Base-by-base conservation (phyloP, 2,888 invertebrate genomes). In the Cantharis lateralis region DNA sequence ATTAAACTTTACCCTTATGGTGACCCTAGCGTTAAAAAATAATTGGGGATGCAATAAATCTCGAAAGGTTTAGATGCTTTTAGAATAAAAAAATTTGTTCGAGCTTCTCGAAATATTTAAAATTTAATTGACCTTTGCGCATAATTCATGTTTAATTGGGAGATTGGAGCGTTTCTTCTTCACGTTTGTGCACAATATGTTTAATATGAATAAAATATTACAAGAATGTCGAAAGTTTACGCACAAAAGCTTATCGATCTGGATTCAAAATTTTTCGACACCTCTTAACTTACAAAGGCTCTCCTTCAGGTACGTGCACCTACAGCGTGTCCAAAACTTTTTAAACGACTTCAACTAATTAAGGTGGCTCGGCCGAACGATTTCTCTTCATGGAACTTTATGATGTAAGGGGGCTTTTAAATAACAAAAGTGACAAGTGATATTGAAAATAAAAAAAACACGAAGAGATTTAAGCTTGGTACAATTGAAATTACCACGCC, bases 401-500 rank as follows among this genome's bases (percentile, higher is more conserved):
- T 48, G 32, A 69, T 15, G 48, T 28, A 69, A 69, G 26, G 16
- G 69, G 16, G 16, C 26, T 69, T 32, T 69, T 69, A 18, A 70
- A 70, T 61, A 61, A 18, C 61, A 69, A 69, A 48, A n/a, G 28
- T 73, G 73, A 69, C 69, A 62, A 74, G 69, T 70, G 70, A 63
- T 48, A 70, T 26, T 48, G 32, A 71, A n/a, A 70, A 62, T 71
- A 62, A 62, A 72, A 28, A 71, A 70, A 66, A 20, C 15, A 66
- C 64, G 20, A 68, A 68, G 70, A 64, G 32, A 16, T 24, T 64
- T 77, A 74, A 77, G 74, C 74, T 69, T 48, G 11, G 28, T 71
- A 78, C 78, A 78, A 76, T 78, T 68, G 62, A 48, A 68, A 70
- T 74, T 74, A 78, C 80, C 81, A 81, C 82, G 80, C 82, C 82